Evolutionary conservation across 92 coral and sea anemone genomes (phyloP).

Genomic region (Metridium senile): DNA sequence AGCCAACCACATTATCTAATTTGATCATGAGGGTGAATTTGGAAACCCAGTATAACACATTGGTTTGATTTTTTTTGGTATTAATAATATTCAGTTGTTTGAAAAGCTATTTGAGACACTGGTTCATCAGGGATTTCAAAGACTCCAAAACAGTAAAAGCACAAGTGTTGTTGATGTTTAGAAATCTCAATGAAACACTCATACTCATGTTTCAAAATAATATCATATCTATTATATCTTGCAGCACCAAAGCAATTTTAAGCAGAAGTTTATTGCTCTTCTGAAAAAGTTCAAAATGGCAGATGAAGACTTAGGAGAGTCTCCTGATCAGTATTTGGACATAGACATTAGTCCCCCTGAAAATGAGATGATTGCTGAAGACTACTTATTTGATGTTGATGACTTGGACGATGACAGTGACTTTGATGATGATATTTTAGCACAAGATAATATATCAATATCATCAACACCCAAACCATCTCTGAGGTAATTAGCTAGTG

Average conservation of each 20-base stretch:
- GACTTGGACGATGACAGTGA: slow-evolving; percentile 88
- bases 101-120: too few relatives aligned
- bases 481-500: slow-evolving; percentile 56
- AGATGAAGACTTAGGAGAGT: slow-evolving; percentile 67
- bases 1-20: too few relatives aligned
- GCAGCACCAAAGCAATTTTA: slow-evolving; percentile 95
- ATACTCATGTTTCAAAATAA: too few relatives aligned
- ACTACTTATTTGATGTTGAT: slow-evolving; percentile 83
- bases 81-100: too few relatives aligned
- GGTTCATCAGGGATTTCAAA: too few relatives aligned
- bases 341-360: slow-evolving; percentile 95
- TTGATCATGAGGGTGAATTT: too few relatives aligned
- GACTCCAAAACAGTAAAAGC: neutral
- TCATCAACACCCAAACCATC: slow-evolving; percentile 96
- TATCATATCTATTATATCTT: too few relatives aligned
- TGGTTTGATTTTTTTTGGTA: too few relatives aligned
- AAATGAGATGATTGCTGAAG: slow-evolving; percentile 79
- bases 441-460: slow-evolving; percentile 88
- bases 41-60: too few relatives aligned
- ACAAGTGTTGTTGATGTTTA: neutral
- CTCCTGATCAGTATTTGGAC: slow-evolving; percentile 43
- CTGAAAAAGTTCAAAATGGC: slow-evolving; percentile 94
- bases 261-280: slow-evolving; percentile 92
- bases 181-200: too few relatives aligned
- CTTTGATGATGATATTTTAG: slow-evolving; percentile 69